These are phyloP conservation scores for Micropoecilia bifurca DNA, from an alignment of 2,797 vertebrate genomes.

Conservation along the genomic window DNA sequence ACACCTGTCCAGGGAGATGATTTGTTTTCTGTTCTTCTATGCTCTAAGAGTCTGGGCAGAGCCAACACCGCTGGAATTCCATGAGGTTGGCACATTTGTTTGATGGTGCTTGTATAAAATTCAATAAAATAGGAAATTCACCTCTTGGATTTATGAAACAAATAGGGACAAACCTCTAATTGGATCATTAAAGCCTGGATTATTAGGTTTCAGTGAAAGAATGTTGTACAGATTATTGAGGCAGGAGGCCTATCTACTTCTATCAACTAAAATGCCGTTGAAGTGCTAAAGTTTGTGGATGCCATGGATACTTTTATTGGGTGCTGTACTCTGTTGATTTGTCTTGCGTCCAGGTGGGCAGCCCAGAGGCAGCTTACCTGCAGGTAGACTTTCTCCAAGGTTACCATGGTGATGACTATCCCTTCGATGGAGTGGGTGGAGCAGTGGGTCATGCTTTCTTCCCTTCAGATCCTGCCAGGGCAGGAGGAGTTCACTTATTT, in stretches of 20 bases:
- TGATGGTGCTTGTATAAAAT: neutral
- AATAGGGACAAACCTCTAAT: neutral
- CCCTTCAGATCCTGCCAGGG: constrained; percentile 77
- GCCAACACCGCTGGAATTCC: constrained; percentile 77
- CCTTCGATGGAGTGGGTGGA: constrained; percentile 82
- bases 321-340: neutral
- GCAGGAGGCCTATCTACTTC: neutral
- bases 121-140: neutral
- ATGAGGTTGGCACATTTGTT: constrained; percentile 66
- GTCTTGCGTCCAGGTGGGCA: constrained; percentile 65
- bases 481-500: constrained; percentile 70
- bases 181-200: neutral
- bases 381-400: constrained; percentile 79
- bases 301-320: neutral
- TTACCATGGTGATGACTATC: constrained; percentile 80
- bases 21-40: constrained; percentile 80
- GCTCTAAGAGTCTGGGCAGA: constrained; percentile 82
- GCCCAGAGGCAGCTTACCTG: constrained; percentile 72
- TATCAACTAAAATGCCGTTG: neutral
- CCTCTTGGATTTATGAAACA: neutral
- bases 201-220: neutral
- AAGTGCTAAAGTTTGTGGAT: neutral
- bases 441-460: constrained; percentile 85
- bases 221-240: too few relatives aligned
- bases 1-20: constrained; percentile 72